These are phyloP conservation scores for Cygnus atratus DNA, from an alignment of 2,113 vertebrate species.

Conservation along the genomic window DNA sequence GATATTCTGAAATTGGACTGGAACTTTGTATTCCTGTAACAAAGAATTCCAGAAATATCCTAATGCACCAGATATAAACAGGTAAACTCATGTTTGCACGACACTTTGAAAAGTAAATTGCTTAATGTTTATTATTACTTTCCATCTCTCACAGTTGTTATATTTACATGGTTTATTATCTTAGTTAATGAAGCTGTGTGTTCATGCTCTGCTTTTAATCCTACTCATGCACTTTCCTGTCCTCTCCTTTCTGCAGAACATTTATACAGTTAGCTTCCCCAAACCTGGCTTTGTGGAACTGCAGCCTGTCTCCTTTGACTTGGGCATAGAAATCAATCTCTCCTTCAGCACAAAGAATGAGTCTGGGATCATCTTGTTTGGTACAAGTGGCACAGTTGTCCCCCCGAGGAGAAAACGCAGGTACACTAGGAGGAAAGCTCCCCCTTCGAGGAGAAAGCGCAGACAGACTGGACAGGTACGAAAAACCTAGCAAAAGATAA, in stretches of 20 bases:
- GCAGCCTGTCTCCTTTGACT: conserved; percentile 76
- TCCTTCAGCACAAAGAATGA: conserved; percentile 94
- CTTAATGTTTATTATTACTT: neutral
- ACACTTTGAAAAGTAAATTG: conserved; percentile 5
- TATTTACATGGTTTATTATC: neutral
- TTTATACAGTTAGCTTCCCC: conserved; percentile 91
- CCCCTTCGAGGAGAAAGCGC: conserved; percentile 81
- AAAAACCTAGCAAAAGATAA: neutral
- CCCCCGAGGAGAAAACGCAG: conserved; percentile 85
- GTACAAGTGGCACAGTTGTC: conserved; percentile 75
- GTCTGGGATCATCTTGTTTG: conserved; percentile 89
- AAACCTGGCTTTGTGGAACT: conserved; percentile 91
- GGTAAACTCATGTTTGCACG: neutral
- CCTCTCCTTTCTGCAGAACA: conserved; percentile 80
- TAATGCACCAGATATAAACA: neutral
- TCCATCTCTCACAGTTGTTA: neutral
- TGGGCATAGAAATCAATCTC: conserved; percentile 91
- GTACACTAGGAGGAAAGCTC: conserved; percentile 70
- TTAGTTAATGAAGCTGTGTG: neutral
- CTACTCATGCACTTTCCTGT: neutral
- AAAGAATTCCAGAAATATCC: neutral
- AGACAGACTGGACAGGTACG: conserved; percentile 81
- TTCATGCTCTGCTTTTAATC: neutral
- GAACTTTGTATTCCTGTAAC: neutral
- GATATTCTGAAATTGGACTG: neutral